Conservation (phyloP, 2,888 invertebrate species). For the Drosophila quinaria region DNA sequence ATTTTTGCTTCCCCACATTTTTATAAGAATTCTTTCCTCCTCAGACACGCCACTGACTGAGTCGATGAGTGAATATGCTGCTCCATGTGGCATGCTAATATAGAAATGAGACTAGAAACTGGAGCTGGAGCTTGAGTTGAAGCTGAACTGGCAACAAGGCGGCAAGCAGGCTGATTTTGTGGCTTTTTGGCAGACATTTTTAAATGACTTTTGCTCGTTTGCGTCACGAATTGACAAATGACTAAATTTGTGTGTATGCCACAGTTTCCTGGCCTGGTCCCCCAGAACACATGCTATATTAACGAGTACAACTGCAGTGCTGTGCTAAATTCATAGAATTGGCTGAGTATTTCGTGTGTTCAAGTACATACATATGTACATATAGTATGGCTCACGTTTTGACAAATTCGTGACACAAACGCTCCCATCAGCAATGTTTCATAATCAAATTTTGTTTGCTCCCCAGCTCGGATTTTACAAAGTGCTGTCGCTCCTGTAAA, state of each 20-base stretch:
- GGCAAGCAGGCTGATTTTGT: conserved; percentile 22
- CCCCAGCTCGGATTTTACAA: conserved; percentile 39
- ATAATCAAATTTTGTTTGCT: conserved; percentile 64
- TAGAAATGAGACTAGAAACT: conserved; percentile 3
- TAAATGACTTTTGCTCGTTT: conserved; percentile 71
- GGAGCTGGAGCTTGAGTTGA: not conserved
- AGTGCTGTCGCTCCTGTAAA: conserved; percentile 33
- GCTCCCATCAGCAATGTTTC: conserved; percentile 54
- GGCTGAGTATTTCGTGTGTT: conserved; percentile 3
- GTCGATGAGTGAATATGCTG: conserved; percentile 6
- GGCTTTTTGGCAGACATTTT: conserved; percentile 58
- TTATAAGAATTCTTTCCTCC: not conserved
- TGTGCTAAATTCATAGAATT: conserved; percentile 22
- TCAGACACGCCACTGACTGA: not conserved
- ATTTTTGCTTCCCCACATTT: not conserved
- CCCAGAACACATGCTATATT: conserved; percentile 18
- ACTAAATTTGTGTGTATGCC: conserved; percentile 62
- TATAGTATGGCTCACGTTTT: conserved; percentile 40
- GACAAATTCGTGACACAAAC: conserved; percentile 58
- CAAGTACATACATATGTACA: not conserved
- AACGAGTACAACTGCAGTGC: conserved; percentile 38
- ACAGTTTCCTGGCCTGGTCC: not conserved
- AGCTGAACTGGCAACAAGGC: not conserved
- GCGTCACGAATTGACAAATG: conserved; percentile 66
- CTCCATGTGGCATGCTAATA: conserved; percentile 21